phyloP scores from a whole-genome alignment of 2,888 invertebrate genomes.

The Apodemia hepburni region DNA sequence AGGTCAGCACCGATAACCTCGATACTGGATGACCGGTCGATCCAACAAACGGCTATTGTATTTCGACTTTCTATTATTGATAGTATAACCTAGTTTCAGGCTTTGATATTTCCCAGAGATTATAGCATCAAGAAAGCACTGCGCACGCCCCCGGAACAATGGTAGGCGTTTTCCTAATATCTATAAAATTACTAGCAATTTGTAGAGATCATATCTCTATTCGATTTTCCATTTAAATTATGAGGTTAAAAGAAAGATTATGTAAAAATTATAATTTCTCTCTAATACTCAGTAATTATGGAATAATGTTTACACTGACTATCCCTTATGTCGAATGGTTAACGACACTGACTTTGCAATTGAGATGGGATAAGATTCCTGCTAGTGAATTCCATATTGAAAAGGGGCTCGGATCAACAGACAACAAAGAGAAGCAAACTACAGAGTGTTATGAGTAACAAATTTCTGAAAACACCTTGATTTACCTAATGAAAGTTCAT shows the following conservation, averaged over 20 bases:
- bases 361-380: too few species aligned
- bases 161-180: constrained; percentile 54
- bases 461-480: too few species aligned
- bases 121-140: constrained; percentile 36
- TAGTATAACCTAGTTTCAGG: constrained; percentile 36
- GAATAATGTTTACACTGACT: too few species aligned
- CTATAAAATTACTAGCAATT: constrained; percentile 50
- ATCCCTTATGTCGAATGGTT: too few species aligned
- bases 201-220: constrained; percentile 44
- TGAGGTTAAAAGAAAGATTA: not conserved
- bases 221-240: constrained; percentile 39
- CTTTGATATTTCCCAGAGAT: constrained; percentile 47
- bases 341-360: too few species aligned
- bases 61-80: constrained; percentile 43
- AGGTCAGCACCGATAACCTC: not conserved
- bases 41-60: constrained; percentile 4
- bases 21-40: constrained; percentile 2
- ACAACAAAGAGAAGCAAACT: too few species aligned
- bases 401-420: too few species aligned
- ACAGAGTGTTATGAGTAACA: too few species aligned
- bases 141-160: constrained; percentile 42
- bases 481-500: too few species aligned
- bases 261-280: not conserved
- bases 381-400: too few species aligned
- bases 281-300: not conserved